These are phyloP conservation scores for Ptilorrhoa leucosticta DNA, from an alignment of 2,113 vertebrate species.

Conservation along the genomic window DNA sequence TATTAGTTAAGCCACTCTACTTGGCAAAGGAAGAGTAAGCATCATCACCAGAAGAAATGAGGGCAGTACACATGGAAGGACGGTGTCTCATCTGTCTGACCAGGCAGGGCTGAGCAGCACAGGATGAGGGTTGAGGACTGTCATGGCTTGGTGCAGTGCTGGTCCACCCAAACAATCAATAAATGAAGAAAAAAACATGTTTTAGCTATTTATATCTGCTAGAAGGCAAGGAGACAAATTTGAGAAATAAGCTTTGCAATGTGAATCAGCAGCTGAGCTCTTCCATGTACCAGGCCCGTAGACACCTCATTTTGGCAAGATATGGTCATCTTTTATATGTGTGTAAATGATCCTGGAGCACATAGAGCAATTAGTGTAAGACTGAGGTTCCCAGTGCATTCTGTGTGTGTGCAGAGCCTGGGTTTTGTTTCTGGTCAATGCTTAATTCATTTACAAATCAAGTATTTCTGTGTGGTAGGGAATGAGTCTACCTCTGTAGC, in stretches of 20 bases:
- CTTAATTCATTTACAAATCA: conserved; percentile 4
- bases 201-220: background rate
- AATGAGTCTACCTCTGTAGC: background rate
- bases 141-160: background rate
- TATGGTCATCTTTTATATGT: background rate
- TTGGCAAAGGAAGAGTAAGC: background rate
- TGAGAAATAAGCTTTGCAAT: background rate
- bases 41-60: background rate
- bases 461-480: background rate
- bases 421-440: background rate
- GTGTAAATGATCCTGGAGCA: background rate
- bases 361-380: background rate
- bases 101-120: background rate
- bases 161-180: background rate
- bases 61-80: background rate
- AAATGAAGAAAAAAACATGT: background rate
- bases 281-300: background rate
- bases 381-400: background rate
- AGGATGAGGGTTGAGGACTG: background rate
- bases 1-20: background rate
- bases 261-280: background rate
- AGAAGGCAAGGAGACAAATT: background rate
- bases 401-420: background rate
- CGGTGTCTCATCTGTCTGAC: background rate
- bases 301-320: background rate